Percentiles rank a stretch among this genome's conserved stretches.
Evolutionary conservation across 2,888 invertebrate species (phyloP).

Genomic region (Apamea anceps): DNA sequence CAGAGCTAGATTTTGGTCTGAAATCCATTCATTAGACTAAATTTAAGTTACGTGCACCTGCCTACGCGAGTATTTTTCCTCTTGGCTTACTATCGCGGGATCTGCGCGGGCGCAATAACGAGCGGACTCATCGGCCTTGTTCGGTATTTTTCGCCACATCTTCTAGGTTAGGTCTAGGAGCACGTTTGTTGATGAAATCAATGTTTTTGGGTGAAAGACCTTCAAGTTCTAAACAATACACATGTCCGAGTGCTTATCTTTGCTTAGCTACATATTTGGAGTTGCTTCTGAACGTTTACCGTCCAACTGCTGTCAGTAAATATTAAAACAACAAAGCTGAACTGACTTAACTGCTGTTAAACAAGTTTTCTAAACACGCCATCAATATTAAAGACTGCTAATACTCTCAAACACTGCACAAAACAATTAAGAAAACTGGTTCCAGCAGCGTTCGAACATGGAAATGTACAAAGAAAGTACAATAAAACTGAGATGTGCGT

Average conservation of each 20-base stretch:
- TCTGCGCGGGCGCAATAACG: constrained; percentile 70
- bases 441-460: constrained; percentile 32
- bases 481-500: constrained; percentile 56
- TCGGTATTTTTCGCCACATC: constrained; percentile 60
- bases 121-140: constrained; percentile 62
- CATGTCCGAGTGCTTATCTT: not conserved
- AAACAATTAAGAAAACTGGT: constrained; percentile 55
- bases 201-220: constrained; percentile 28
- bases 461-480: constrained; percentile 60
- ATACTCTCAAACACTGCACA: constrained; percentile 33
- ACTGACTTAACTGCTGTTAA: constrained; percentile 15
- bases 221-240: not conserved
- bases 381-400: constrained; percentile 38
- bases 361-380: constrained; percentile 35
- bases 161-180: constrained; percentile 51
- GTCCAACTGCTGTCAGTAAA: constrained; percentile 38
- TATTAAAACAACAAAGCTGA: constrained; percentile 22
- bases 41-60: constrained; percentile 65
- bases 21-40: constrained; percentile 67
- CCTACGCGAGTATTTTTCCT: constrained; percentile 68
- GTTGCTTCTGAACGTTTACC: constrained; percentile 27
- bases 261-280: constrained; percentile 17
- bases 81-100: constrained; percentile 68
- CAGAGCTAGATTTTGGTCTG: constrained; percentile 62
- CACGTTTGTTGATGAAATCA: constrained; percentile 54